phyloP scores from a whole-genome alignment of 2,113 vertebrate species.

The Aramus guarauna region DNA sequence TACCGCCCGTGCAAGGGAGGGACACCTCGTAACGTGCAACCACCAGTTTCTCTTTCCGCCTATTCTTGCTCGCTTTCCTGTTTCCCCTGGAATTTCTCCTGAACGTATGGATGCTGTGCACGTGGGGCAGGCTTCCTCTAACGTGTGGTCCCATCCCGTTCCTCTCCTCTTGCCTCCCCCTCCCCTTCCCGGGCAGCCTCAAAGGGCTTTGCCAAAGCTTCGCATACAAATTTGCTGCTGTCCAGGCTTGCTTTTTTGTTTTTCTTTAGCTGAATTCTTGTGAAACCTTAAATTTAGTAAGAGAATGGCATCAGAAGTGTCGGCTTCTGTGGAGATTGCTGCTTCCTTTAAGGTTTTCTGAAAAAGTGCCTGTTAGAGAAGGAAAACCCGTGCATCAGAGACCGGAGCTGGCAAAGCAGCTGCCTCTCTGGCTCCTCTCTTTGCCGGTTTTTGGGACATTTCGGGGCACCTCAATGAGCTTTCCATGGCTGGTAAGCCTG shows the following conservation, averaged over 20 bases:
- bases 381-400: accelerated
- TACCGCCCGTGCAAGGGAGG: accelerated
- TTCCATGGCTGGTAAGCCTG: not conserved
- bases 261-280: not conserved
- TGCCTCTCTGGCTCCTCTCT: not conserved
- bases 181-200: not conserved
- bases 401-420: not conserved
- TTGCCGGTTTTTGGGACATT: not conserved
- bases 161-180: not conserved
- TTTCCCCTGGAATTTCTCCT: not conserved
- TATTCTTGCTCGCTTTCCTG: not conserved
- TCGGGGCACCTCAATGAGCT: not conserved
- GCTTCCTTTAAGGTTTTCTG: not conserved
- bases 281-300: not conserved
- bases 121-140: not conserved
- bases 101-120: accelerated
- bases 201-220: not conserved
- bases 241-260: not conserved
- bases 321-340: not conserved
- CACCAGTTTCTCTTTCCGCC: not conserved
- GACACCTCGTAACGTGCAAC: not conserved
- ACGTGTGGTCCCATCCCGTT: accelerated
- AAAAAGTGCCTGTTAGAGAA: not conserved
- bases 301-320: not conserved
- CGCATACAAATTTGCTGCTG: not conserved